These are phyloP conservation scores for Biston stratarius DNA, from an alignment of 2,888 invertebrate species.

Conservation along the genomic window DNA sequence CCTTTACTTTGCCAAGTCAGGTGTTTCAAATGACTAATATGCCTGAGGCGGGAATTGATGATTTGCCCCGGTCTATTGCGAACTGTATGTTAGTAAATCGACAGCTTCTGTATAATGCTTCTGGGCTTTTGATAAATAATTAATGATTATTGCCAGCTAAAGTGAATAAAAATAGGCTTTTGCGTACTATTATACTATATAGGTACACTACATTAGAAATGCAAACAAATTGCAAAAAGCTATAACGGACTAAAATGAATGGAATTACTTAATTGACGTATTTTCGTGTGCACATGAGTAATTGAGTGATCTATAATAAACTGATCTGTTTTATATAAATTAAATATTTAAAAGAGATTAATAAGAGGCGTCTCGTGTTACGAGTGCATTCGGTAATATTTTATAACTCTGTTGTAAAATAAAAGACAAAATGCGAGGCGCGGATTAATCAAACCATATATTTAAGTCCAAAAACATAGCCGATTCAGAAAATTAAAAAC, in stretches of 20 bases:
- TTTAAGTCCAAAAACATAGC: background rate
- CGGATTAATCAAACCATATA: background rate
- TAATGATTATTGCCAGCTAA: slow-evolving; percentile 11
- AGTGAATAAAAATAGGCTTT: slow-evolving; percentile 2
- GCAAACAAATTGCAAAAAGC: no score
- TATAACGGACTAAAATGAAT: no score
- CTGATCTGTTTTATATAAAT: no score
- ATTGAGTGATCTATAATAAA: no score
- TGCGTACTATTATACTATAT: background rate
- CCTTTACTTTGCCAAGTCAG: slow-evolving; percentile 8
- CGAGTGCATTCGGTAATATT: no score
- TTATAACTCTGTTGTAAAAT: no score
- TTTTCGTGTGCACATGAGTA: no score
- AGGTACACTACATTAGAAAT: no score
- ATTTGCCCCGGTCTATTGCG: slow-evolving; percentile 2
- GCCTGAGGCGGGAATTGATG: slow-evolving; percentile 30
- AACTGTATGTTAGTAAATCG: background rate
- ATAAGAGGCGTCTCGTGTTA: no score
- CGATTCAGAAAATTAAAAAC: background rate
- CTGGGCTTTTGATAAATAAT: slow-evolving; percentile 18
- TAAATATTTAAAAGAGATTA: no score
- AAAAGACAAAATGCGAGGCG: no score
- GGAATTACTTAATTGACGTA: no score
- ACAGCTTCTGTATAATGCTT: slow-evolving; percentile 14
- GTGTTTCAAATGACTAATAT: slow-evolving; percentile 27